Conservation (phyloP, 2,113 vertebrate genomes). For the Centrocercus urophasianus region DNA sequence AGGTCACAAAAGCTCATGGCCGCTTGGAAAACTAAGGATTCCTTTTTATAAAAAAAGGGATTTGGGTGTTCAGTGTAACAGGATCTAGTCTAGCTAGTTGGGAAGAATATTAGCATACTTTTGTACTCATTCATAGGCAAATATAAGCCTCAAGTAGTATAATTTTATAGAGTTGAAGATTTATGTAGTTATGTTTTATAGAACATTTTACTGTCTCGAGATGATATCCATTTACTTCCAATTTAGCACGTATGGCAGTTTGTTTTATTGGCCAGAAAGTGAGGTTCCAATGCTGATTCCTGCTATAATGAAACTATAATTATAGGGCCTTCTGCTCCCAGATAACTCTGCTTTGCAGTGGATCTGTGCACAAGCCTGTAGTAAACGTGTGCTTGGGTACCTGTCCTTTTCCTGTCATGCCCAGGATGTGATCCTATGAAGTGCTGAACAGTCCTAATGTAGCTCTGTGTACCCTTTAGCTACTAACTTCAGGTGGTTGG, state of each 20-base stretch:
- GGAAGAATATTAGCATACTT: neutral
- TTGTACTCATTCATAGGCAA: neutral
- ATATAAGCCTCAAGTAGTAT: neutral
- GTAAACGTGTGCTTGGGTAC: neutral
- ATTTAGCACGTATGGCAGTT: neutral
- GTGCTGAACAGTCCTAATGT: neutral
- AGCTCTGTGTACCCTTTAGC: neutral
- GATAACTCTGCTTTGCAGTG: neutral
- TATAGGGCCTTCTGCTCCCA: neutral
- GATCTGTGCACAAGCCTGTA: neutral
- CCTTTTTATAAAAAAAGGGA: neutral
- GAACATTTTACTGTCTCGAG: neutral
- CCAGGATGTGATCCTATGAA: neutral
- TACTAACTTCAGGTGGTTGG: neutral
- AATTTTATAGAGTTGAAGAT: constrained; percentile 11
- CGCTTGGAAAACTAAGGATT: neutral
- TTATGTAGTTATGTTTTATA: neutral
- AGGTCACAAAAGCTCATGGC: neutral
- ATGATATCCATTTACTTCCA: neutral
- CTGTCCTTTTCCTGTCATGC: neutral
- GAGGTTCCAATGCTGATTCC: neutral
- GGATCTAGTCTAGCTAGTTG: neutral
- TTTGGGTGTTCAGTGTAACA: neutral
- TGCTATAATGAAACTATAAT: neutral
- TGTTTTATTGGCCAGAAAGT: neutral